Evolutionary conservation across 2,113 vertebrate genomes (phyloP).

Genomic region (Pitta sordida): DNA sequence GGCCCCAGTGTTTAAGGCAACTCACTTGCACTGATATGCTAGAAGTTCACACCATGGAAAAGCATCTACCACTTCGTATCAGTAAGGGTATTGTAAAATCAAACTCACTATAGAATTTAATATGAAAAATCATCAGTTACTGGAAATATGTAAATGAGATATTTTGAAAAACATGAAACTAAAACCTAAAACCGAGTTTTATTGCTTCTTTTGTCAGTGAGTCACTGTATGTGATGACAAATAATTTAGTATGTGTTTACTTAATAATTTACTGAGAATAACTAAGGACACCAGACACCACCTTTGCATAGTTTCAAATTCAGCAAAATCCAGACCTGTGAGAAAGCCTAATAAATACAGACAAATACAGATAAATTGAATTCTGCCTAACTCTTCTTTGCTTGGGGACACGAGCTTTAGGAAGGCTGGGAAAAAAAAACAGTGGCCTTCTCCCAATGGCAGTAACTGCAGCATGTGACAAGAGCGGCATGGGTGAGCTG

Average conservation of each 20-base stretch:
- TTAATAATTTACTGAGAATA: neutral
- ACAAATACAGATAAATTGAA: neutral
- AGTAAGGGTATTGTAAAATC: neutral
- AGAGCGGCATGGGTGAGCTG: rapidly evolving
- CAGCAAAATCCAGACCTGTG: neutral
- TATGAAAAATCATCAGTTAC: neutral
- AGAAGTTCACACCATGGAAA: neutral
- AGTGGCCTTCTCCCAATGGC: neutral
- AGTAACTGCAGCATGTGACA: neutral
- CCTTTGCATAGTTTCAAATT: neutral
- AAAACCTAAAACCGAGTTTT: neutral
- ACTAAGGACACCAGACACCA: neutral
- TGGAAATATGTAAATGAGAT: neutral
- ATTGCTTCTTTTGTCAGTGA: neutral
- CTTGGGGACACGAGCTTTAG: neutral
- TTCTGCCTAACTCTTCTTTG: neutral
- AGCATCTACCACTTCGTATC: neutral
- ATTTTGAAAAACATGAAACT: neutral
- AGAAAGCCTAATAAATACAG: neutral
- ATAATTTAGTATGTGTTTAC: neutral
- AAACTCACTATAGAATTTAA: neutral
- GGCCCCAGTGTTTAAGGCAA: neutral
- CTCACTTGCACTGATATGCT: neutral
- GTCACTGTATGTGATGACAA: neutral
- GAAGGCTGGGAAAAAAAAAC: neutral